Evolutionary conservation across 2,888 invertebrate species (phyloP).

Genomic region (Hirtodrosophila histrioides): DNA sequence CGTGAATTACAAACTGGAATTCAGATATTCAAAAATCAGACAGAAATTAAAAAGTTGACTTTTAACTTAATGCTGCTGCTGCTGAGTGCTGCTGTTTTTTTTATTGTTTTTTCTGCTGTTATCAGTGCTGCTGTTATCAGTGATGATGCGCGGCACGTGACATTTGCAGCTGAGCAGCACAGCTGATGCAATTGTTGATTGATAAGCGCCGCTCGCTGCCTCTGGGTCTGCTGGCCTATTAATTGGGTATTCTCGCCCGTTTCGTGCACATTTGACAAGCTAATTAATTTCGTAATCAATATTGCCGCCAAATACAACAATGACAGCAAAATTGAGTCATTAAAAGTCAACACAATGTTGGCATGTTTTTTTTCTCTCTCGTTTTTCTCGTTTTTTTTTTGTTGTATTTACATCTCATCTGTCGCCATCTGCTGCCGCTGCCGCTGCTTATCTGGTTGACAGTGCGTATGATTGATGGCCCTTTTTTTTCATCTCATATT

Average conservation of each 20-base stretch:
- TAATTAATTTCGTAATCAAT: slow-evolving; percentile 74
- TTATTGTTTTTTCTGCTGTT: neutral
- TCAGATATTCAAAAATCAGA: slow-evolving; percentile 1
- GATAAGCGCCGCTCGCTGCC: slow-evolving; percentile 29
- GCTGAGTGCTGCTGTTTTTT: neutral
- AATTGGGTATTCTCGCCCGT: slow-evolving; percentile 39
- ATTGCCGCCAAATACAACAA: slow-evolving; percentile 47
- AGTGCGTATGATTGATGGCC: slow-evolving; percentile 69
- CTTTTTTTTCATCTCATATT: slow-evolving; percentile 19
- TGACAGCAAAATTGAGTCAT: slow-evolving; percentile 70
- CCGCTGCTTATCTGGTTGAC: slow-evolving; percentile 36
- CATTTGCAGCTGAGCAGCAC: slow-evolving; percentile 10
- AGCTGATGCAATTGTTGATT: slow-evolving; percentile 29
- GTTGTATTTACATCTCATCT: slow-evolving; percentile 47
- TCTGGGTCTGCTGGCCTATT: slow-evolving; percentile 15
- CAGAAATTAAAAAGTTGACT: neutral
- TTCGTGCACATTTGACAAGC: slow-evolving; percentile 56
- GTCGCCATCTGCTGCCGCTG: slow-evolving; percentile 34
- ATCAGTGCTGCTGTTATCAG: neutral
- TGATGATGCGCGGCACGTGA: slow-evolving; percentile 40
- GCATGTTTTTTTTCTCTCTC: slow-evolving; percentile 42
- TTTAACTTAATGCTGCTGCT: neutral
- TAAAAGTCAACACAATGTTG: slow-evolving; percentile 62
- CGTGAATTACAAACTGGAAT: slow-evolving; percentile 27
- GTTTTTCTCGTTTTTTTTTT: slow-evolving; percentile 6